phyloP scores from a whole-genome alignment of 2,113 vertebrate species.

The Sporophila hypoxantha region DNA sequence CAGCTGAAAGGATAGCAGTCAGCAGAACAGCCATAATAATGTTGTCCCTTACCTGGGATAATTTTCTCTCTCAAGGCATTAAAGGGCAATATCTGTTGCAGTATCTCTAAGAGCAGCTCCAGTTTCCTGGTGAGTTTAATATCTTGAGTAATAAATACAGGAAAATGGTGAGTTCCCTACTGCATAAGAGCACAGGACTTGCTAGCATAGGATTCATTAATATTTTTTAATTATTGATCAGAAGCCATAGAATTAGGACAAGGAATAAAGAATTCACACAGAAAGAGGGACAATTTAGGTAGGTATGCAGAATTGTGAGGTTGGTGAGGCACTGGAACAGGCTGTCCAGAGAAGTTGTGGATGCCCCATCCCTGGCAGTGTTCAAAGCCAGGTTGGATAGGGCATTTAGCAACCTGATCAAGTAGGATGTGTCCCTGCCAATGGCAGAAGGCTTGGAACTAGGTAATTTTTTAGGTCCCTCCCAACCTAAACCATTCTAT shows the following conservation, averaged over 20 bases:
- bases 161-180: neutral
- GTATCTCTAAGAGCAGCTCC: neutral
- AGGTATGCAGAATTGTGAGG: neutral
- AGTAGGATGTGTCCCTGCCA: neutral
- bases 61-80: neutral
- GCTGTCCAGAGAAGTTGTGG: neutral
- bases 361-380: neutral
- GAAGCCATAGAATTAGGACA: neutral
- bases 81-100: neutral
- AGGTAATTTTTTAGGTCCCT: neutral
- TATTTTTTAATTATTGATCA: neutral
- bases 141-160: neutral
- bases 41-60: neutral
- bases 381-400: neutral
- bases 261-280: neutral
- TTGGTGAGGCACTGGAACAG: neutral
- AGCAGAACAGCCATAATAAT: neutral
- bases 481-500: neutral
- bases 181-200: neutral
- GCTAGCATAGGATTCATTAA: neutral
- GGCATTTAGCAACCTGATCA: neutral
- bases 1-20: neutral
- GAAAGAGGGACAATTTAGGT: neutral
- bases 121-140: neutral
- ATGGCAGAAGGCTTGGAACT: neutral